These are phyloP conservation scores for Lepidurus apus DNA, from an alignment of 1,140 invertebrate genomes.

Conservation along the genomic window DNA sequence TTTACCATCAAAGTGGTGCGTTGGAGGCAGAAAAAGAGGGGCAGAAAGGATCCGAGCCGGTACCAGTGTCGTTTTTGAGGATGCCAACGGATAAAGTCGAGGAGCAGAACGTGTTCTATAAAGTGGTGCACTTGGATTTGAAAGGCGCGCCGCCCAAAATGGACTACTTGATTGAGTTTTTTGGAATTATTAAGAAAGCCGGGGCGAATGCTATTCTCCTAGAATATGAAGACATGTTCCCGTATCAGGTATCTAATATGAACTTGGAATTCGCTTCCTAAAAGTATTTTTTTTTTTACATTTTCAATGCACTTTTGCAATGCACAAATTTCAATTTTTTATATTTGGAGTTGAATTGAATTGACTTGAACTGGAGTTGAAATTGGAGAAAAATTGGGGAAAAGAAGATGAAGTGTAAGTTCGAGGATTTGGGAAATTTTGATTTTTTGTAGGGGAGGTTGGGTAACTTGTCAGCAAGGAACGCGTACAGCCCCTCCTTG, in stretches of 20 bases:
- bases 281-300: too few species aligned
- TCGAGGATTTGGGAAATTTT: not conserved
- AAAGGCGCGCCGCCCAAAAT: slow-evolving; percentile 68
- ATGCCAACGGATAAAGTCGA: not conserved
- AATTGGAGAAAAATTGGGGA: not conserved
- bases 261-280: too few species aligned
- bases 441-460: not conserved
- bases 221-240: slow-evolving; percentile 99
- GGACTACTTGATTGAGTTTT: slow-evolving; percentile 57
- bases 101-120: slow-evolving; percentile 1
- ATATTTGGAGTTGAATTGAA: too few species aligned
- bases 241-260: slow-evolving; percentile 51
- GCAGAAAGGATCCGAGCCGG: not conserved
- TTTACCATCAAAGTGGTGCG: not conserved
- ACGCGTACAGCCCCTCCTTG: not conserved
- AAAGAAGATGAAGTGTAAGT: not conserved
- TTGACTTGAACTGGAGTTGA: too few species aligned
- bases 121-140: slow-evolving; percentile 66
- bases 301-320: too few species aligned
- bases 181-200: slow-evolving; percentile 54
- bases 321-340: too few species aligned
- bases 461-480: not conserved
- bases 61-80: not conserved
- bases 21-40: not conserved
- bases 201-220: slow-evolving; percentile 81